Base-by-base conservation (phyloP, 92 coral and sea anemone genomes). In the Epizoanthus rinbou region DNA sequence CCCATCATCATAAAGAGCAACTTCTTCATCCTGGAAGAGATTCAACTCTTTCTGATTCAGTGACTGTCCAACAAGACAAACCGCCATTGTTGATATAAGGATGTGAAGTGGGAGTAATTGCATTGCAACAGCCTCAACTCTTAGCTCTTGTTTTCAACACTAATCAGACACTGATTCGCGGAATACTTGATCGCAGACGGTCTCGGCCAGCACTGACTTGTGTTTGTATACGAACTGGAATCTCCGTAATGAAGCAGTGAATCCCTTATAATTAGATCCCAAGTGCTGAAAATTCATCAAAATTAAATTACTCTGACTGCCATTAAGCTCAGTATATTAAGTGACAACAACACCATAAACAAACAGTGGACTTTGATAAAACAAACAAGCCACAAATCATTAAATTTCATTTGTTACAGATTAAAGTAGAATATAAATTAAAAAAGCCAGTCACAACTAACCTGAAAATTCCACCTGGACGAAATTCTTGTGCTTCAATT, bases 81-180 rank as follows among this genome's bases (percentile, higher is more conserved):
- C 24, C 52, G 56, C 81, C 53, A 76, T 41, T 57, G 25, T 76
- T 76, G 81, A 59, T 35, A 76, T 9, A 76, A 76, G 54, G 54
- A 76, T 37, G 81, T 39, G 69, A 76, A 76, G 69, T 21, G 69
- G 54, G 9, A 33, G 81, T 37, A 59, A 76, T 22, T 76, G 81
- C 69, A 76, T 76, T 76, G 69, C 81, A 21, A 59, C 18, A 35
- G 35, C 14, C 54, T 47, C 31, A 19, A 73, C 45, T 73, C 35
- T 52, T 1, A 9, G 24, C 37, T 64, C 69, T 64, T 64, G 13
- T 64, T 64, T 25, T 25, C 15, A 25, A 64, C 69, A 64, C 37
- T 22, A 50, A 19, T 7, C 15, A 24, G 24, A 17, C 5, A 22
- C 2, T 10, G n/a, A n/a, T 19, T 11, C 45, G 22, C 13, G 35